Percentiles rank a stretch among this genome's conserved stretches.
These are phyloP conservation scores for Meandrina meandrites DNA, from an alignment of 92 coral and sea anemone genomes.

Conservation along the genomic window DNA sequence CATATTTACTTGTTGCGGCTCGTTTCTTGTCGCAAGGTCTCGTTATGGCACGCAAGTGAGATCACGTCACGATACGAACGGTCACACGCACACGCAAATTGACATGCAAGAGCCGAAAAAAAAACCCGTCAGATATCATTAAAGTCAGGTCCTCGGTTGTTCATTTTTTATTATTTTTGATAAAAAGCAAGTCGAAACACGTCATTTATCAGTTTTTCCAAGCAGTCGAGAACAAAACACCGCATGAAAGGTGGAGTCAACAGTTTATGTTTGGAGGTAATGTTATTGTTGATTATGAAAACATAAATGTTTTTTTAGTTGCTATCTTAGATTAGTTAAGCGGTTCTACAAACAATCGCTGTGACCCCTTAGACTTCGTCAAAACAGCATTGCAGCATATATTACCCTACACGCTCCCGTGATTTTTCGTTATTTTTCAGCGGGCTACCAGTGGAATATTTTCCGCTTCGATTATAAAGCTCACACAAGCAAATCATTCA, in stretches of 20 bases:
- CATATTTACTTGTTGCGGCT: neutral
- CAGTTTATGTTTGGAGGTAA: slow-evolving; percentile 3
- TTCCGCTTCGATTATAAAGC: neutral
- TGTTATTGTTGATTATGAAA: slow-evolving; percentile 21
- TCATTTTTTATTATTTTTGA: neutral
- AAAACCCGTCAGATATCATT: neutral
- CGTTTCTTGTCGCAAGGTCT: neutral
- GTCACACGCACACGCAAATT: neutral
- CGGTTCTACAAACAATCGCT: slow-evolving; percentile 33
- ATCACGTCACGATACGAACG: neutral
- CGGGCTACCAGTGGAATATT: neutral
- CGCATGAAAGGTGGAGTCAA: neutral
- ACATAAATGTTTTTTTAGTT: neutral
- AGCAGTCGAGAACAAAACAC: no score
- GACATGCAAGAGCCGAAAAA: neutral
- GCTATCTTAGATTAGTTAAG: slow-evolving; percentile 15
- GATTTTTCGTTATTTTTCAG: neutral
- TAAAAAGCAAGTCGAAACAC: neutral
- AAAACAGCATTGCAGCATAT: slow-evolving; percentile 2
- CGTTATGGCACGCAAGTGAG: neutral
- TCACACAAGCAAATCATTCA: neutral
- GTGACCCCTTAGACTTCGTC: neutral
- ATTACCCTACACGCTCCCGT: slow-evolving; percentile 14
- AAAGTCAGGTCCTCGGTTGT: neutral
- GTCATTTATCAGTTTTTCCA: neutral